Conservation (phyloP, 2,113 vertebrate genomes). For the Halcyon malimbica region DNA sequence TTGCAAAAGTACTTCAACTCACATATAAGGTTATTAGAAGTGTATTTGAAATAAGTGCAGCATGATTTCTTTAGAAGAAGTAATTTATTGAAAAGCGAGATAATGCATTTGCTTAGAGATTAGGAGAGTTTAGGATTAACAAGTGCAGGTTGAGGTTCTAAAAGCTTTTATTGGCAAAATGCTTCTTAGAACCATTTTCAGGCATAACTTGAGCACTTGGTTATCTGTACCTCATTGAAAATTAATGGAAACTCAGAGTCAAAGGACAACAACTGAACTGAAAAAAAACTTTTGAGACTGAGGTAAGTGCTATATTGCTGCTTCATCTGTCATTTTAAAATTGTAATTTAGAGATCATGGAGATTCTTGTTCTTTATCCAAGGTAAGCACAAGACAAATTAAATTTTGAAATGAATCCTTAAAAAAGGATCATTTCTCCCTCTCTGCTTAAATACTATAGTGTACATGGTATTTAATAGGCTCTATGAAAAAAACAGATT, state of each 20-base stretch:
- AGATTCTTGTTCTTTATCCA: not conserved
- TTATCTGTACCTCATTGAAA: not conserved
- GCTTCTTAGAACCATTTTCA: not conserved
- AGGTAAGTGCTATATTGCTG: not conserved
- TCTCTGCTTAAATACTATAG: not conserved
- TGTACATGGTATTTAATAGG: not conserved
- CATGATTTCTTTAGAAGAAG: not conserved
- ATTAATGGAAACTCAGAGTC: not conserved
- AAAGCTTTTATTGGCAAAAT: not conserved
- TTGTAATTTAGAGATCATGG: not conserved
- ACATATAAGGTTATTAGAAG: not conserved
- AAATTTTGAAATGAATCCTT: not conserved
- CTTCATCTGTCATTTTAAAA: not conserved
- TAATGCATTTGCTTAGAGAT: not conserved
- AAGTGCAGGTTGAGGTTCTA: not conserved
- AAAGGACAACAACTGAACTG: not conserved
- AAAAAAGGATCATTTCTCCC: not conserved
- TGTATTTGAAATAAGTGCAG: not conserved
- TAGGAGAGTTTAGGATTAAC: not conserved
- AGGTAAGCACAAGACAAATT: not conserved
- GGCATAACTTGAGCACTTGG: not conserved
- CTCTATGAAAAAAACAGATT: not conserved
- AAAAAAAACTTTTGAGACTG: not conserved
- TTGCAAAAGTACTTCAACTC: not conserved
- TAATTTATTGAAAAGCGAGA: not conserved